These are phyloP conservation scores for Calephelis nemesis DNA, from an alignment of 1,140 invertebrate species.

Conservation along the genomic window DNA sequence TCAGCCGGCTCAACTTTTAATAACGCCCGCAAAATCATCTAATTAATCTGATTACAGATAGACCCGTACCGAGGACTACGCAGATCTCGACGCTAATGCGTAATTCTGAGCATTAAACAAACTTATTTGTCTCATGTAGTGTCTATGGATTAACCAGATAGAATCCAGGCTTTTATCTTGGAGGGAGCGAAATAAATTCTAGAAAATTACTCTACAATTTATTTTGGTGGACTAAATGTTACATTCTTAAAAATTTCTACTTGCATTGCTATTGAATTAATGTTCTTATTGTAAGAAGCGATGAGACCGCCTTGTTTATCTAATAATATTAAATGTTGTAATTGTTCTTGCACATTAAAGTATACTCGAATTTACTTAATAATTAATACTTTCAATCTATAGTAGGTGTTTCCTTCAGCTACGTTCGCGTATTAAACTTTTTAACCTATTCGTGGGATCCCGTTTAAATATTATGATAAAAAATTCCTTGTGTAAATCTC, in stretches of 20 bases:
- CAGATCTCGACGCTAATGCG: constrained; percentile 61
- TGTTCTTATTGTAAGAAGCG: too few species aligned
- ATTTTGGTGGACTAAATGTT: neutral
- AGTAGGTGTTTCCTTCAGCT: too few species aligned
- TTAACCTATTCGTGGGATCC: too few species aligned
- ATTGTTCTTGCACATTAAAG: too few species aligned
- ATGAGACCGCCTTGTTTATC: too few species aligned
- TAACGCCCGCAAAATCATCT: constrained; percentile 75
- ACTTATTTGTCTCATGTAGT: constrained; percentile 66
- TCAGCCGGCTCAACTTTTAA: constrained; percentile 76
- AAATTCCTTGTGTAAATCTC: too few species aligned
- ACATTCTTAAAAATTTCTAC: neutral
- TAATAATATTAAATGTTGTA: too few species aligned
- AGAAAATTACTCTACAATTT: neutral
- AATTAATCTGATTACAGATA: constrained; percentile 75
- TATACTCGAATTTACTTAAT: too few species aligned
- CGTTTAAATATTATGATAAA: too few species aligned
- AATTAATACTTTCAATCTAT: too few species aligned
- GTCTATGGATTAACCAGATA: constrained; percentile 53
- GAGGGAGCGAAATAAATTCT: neutral
- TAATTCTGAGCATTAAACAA: constrained; percentile 66
- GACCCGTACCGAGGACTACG: constrained; percentile 55
- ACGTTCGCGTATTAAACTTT: too few species aligned
- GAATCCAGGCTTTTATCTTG: constrained; percentile 27
- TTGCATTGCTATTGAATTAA: neutral